phyloP scores from a whole-genome alignment of 2,797 vertebrate genomes.

The Helicolenus hilgendorfi region DNA sequence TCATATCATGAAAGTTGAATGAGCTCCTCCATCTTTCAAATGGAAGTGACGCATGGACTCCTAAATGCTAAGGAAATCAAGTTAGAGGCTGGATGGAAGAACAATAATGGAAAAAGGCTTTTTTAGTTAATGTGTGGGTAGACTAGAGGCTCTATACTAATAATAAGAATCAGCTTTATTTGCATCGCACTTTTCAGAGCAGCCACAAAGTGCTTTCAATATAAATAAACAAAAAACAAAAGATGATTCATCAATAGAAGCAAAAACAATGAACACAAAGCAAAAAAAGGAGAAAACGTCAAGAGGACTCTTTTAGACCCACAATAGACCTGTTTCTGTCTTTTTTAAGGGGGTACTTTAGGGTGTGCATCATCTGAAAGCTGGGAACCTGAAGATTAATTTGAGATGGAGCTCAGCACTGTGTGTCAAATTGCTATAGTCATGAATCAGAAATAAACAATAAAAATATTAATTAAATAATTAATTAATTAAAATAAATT shows the following conservation, averaged over 20 bases:
- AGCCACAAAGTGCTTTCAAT: background rate
- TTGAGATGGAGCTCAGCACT: too few relatives aligned
- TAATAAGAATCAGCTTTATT: conserved; percentile 3
- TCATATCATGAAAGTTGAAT: background rate
- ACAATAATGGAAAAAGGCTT: background rate
- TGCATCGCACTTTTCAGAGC: background rate
- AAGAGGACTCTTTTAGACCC: too few relatives aligned
- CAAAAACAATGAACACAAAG: background rate
- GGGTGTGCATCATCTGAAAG: too few relatives aligned
- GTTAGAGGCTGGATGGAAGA: background rate
- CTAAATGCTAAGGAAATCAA: background rate
- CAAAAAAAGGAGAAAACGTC: background rate
- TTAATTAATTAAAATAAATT: too few relatives aligned
- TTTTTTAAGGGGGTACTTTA: too few relatives aligned
- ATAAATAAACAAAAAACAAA: background rate
- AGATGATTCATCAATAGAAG: background rate
- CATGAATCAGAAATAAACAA: too few relatives aligned
- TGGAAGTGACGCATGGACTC: background rate
- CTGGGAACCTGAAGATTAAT: too few relatives aligned
- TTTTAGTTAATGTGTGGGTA: background rate
- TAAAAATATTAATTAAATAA: too few relatives aligned
- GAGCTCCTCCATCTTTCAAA: background rate
- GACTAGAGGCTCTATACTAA: background rate
- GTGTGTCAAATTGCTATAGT: background rate
- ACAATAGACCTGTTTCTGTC: too few relatives aligned